A percentile compares a stretch with the other conserved stretches of the same genome.
Evolutionary conservation across 2,888 invertebrate genomes (phyloP).

Genomic region (Graphium colonna): DNA sequence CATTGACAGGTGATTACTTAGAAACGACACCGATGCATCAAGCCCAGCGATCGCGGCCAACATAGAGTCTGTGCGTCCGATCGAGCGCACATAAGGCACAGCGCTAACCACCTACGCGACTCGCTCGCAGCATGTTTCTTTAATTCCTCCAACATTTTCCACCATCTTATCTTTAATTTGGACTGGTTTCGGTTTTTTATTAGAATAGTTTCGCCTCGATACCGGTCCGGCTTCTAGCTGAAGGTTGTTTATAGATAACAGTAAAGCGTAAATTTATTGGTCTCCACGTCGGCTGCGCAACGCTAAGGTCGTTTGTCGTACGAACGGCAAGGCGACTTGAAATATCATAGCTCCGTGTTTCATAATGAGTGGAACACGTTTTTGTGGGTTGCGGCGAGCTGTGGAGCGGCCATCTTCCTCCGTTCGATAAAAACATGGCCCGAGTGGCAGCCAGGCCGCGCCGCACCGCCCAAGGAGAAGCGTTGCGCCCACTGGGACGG

Average conservation of each 20-base stretch:
- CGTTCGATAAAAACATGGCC: no score
- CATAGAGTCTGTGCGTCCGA: constrained; percentile 19
- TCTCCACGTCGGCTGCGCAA: constrained; percentile 56
- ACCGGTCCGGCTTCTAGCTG: constrained; percentile 65
- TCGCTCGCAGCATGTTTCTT: constrained; percentile 36
- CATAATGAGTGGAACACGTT: constrained; percentile 75
- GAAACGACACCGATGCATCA: constrained; percentile 32
- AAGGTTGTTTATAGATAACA: constrained; percentile 73
- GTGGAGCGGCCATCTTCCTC: constrained; percentile 48
- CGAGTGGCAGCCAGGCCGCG: constrained; percentile 26
- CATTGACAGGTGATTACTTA: constrained; percentile 26
- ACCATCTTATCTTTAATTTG: constrained; percentile 58
- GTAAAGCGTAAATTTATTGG: constrained; percentile 73
- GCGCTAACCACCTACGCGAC: constrained; percentile 27
- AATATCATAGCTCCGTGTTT: constrained; percentile 76
- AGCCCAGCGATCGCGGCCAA: constrained; percentile 26
- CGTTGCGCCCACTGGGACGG: constrained; percentile 56
- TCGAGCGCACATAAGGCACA: constrained; percentile 17
- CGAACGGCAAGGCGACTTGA: constrained; percentile 50
- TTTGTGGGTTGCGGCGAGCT: constrained; percentile 49
- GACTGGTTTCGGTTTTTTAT: constrained; percentile 75
- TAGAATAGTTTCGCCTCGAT: constrained; percentile 75
- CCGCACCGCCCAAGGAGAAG: constrained; percentile 44
- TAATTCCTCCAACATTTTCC: constrained; percentile 49
- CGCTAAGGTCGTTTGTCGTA: constrained; percentile 54